Evolutionary conservation across 2,888 invertebrate genomes (phyloP).

Genomic region (Agrotis segetum): DNA sequence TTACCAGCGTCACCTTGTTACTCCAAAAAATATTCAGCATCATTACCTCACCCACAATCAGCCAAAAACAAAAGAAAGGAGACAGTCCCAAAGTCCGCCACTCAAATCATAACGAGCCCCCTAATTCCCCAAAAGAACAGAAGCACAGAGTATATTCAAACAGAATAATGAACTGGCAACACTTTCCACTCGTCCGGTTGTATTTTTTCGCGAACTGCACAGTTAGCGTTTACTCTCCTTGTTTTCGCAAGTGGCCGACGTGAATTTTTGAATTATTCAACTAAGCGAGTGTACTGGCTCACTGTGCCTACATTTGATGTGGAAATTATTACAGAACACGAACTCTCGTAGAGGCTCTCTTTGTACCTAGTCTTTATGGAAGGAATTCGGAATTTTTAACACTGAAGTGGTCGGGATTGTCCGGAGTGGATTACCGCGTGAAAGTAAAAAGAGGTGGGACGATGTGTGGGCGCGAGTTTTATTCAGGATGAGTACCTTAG

Average conservation of each 20-base stretch:
- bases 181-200: constrained; percentile 57
- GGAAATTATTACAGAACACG: constrained; percentile 64
- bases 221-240: constrained; percentile 74
- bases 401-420: constrained; percentile 26
- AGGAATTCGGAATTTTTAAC: constrained; percentile 48
- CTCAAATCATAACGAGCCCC: constrained; percentile 56
- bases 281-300: constrained; percentile 74
- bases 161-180: constrained; percentile 66
- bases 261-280: constrained; percentile 84
- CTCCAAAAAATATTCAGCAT: constrained; percentile 20
- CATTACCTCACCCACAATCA: constrained; percentile 29
- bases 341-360: constrained; percentile 36
- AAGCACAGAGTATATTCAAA: constrained; percentile 55
- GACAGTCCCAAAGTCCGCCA: constrained; percentile 29
- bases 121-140: constrained; percentile 63
- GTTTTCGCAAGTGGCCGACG: constrained; percentile 75
- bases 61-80: constrained; percentile 33
- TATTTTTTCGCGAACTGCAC: constrained; percentile 72
- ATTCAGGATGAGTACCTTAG: too few species aligned
- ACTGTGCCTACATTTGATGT: constrained; percentile 66
- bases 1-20: background rate
- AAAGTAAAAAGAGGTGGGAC: constrained; percentile 18
- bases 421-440: constrained; percentile 15
- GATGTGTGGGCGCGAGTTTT: background rate
- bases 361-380: constrained; percentile 43